Percentiles rank a stretch among this genome's conserved stretches.
phyloP scores from a whole-genome alignment of 2,888 invertebrate genomes.

The Tromatobia lineatoria region DNA sequence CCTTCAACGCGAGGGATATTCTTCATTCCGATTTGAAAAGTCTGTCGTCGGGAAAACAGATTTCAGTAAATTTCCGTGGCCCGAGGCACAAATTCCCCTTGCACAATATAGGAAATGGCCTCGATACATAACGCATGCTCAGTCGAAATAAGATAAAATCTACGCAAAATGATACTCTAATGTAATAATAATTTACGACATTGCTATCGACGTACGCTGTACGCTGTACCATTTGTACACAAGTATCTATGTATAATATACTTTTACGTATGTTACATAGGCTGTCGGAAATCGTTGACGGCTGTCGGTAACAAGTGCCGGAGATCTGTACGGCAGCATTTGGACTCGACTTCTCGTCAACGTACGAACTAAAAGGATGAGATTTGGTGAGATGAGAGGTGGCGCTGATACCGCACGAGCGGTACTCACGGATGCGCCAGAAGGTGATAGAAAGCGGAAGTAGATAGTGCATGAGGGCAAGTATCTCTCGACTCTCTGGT shows the following conservation, averaged over 20 bases:
- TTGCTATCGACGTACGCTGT: constrained; percentile 9
- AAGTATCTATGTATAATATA: background rate
- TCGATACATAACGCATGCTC: background rate
- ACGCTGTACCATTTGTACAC: background rate
- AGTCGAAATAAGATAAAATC: constrained; percentile 13
- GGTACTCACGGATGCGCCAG: constrained; percentile 36
- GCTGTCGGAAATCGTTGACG: constrained; percentile 73
- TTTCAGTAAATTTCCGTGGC: constrained; percentile 25
- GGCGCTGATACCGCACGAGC: constrained; percentile 19
- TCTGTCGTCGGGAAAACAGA: constrained; percentile 36
- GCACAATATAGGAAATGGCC: background rate
- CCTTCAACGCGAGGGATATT: background rate
- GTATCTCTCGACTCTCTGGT: background rate
- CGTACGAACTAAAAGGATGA: constrained; percentile 67
- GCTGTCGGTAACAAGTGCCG: constrained; percentile 70
- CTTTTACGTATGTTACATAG: constrained; percentile 35
- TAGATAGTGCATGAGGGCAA: constrained; percentile 33
- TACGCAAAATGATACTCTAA: constrained; percentile 34
- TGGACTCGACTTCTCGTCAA: constrained; percentile 81
- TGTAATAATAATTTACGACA: constrained; percentile 64
- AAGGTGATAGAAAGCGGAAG: constrained; percentile 49
- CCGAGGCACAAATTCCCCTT: background rate
- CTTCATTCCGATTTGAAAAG: constrained; percentile 26
- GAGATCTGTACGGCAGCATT: constrained; percentile 74
- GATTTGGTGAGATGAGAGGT: constrained; percentile 37